Percentiles rank a stretch among this genome's conserved stretches.
Conservation (phyloP, 2,797 vertebrate genomes). For the Loris lydekkerianus region DNA sequence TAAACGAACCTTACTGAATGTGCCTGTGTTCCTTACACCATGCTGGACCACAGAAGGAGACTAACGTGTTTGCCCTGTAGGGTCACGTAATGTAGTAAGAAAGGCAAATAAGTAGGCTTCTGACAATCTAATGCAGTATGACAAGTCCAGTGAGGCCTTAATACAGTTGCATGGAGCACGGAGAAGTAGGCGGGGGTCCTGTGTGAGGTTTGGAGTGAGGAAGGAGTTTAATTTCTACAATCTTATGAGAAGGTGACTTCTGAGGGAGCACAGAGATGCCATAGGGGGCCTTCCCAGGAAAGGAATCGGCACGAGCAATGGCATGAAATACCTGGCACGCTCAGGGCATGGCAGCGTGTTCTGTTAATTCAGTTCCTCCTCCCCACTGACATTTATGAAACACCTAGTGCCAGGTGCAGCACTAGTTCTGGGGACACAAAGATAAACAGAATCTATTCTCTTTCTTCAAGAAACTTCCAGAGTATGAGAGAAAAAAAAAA, state of each 20-base stretch:
- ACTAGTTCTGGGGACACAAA: background rate
- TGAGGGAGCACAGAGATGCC: background rate
- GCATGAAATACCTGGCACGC: slow-evolving; percentile 38
- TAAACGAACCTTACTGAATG: background rate
- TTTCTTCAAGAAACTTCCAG: background rate
- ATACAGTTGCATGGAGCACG: background rate
- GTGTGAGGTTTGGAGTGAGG: background rate
- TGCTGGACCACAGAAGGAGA: background rate
- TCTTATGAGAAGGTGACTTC: background rate
- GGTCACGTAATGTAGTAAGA: background rate
- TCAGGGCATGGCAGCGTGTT: background rate
- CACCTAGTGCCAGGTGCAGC: background rate
- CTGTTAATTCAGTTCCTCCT: background rate
- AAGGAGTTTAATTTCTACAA: background rate
- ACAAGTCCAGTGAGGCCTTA: background rate
- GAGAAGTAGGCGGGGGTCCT: background rate
- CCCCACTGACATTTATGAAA: background rate
- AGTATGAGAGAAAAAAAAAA: background rate
- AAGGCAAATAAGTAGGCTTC: background rate
- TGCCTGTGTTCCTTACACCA: background rate
- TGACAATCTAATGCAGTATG: background rate
- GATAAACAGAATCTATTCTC: background rate
- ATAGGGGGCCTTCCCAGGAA: background rate
- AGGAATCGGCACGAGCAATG: background rate
- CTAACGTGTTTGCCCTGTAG: background rate